Evolutionary conservation across 2,113 vertebrate species (phyloP), one percentile per base, ranked within the genome.

Genomic region (Muntiacus muntjak): DNA sequence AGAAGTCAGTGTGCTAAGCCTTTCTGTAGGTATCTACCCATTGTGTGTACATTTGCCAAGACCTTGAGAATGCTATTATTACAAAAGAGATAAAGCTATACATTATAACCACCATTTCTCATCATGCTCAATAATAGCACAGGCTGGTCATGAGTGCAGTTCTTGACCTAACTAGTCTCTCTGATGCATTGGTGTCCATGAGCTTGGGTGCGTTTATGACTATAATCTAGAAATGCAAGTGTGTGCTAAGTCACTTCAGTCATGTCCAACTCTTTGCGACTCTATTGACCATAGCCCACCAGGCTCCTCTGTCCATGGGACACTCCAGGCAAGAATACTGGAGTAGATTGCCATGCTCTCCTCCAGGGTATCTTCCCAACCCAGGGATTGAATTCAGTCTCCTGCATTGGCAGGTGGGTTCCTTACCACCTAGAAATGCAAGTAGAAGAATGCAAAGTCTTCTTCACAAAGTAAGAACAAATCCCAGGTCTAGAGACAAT

Each of bases 381-480:
- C 19, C n/a, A 71, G 67, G n/a, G 67, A 40, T 71, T 71, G 36
- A 71, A 40, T 40, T 71, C 67, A 23, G 5, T 23, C n/a, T 71
- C 67, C n/a, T 40, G 36, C 19, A 71, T 71, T 40, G 67, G 19
- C 67, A 71, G 67, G 67, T 71, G n/a, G n/a, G 67, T 71, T 71
- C n/a, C 67, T 71, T 71, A 71, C 67, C n/a, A 71, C 19, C n/a
- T 71, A 71, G 67, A 71, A 43, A 76, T 7, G 14, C 76, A 62
- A 67, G 30, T 91, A 14, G 40, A n/a, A 93, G 45, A 43, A 90
- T 43, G 43, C 6, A 82, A 4, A 30, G 50, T 76, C 79, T 88
- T 92, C 13, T 85, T 94, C 16, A 94, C 26, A 88, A 92, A 64
- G 30, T 62, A 76, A 94, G 50, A 81, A 64, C n/a, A 97, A 96